Conservation (phyloP, 2,797 vertebrate species). For the Streptopelia turtur region DNA sequence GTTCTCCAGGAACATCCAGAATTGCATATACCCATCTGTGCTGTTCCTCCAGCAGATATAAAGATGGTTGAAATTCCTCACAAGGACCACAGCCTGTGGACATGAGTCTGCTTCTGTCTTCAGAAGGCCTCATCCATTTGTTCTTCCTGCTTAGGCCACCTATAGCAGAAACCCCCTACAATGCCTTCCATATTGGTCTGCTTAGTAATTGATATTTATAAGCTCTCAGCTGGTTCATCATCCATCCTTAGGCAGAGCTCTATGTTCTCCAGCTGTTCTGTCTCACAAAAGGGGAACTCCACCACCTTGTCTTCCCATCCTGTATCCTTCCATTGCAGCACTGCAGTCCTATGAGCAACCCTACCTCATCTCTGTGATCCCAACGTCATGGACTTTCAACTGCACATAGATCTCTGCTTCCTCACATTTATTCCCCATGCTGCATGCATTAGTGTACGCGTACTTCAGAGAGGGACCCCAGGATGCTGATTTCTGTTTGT, state of each 20-base stretch:
- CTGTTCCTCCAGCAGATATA: background rate
- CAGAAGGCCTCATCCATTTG: background rate
- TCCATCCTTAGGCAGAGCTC: background rate
- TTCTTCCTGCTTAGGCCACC: background rate
- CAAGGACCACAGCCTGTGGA: background rate
- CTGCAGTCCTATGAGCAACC: background rate
- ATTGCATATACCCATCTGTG: background rate
- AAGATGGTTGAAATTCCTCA: background rate
- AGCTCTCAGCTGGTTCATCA: background rate
- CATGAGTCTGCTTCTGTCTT: background rate
- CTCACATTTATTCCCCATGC: background rate
- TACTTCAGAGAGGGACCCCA: background rate
- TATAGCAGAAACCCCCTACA: background rate
- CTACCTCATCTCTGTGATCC: background rate
- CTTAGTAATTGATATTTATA: background rate
- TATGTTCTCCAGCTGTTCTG: background rate
- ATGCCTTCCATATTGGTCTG: background rate
- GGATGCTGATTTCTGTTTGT: background rate
- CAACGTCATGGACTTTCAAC: background rate
- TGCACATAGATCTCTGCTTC: background rate
- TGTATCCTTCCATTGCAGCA: background rate
- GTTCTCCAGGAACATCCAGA: background rate
- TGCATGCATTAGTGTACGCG: accelerated
- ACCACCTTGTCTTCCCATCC: background rate
- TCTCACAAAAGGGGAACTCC: background rate